Evolutionary conservation across 2,113 vertebrate genomes (phyloP).

Genomic region (Callipepla californica): DNA sequence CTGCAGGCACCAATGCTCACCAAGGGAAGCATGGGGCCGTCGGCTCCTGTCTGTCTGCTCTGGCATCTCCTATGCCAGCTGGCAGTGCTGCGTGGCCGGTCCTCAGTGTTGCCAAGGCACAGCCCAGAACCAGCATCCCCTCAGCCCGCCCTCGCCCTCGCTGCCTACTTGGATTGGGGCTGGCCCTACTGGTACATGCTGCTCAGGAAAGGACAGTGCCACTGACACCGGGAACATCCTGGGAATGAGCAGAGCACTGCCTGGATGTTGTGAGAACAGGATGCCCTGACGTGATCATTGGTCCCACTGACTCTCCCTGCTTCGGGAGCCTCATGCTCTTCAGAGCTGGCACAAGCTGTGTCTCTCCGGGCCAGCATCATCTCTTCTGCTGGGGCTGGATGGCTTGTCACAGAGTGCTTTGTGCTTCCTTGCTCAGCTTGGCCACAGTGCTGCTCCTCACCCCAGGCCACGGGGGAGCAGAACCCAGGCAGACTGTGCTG

Average conservation of each 20-base stretch:
- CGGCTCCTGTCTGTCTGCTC: constrained; percentile 48
- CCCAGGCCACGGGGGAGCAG: neutral
- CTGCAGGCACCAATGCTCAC: neutral
- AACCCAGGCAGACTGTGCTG: neutral
- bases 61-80: constrained; percentile 34
- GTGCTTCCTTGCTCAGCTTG: neutral
- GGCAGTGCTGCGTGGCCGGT: constrained; percentile 8
- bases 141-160: neutral
- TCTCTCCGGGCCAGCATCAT: neutral
- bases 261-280: neutral
- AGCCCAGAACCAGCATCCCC: neutral
- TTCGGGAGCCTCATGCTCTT: neutral
- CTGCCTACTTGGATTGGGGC: neutral
- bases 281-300: neutral
- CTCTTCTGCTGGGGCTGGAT: neutral
- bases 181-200: neutral
- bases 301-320: neutral
- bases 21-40: neutral
- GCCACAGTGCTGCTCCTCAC: fast-evolving
- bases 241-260: neutral
- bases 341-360: fast-evolving
- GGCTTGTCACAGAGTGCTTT: neutral
- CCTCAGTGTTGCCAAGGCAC: neutral
- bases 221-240: neutral
- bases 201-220: neutral